A percentile compares a stretch with the other conserved stretches of the same genome.
These are phyloP conservation scores for Thymelicus acteon DNA, from an alignment of 2,888 invertebrate species.

Conservation along the genomic window DNA sequence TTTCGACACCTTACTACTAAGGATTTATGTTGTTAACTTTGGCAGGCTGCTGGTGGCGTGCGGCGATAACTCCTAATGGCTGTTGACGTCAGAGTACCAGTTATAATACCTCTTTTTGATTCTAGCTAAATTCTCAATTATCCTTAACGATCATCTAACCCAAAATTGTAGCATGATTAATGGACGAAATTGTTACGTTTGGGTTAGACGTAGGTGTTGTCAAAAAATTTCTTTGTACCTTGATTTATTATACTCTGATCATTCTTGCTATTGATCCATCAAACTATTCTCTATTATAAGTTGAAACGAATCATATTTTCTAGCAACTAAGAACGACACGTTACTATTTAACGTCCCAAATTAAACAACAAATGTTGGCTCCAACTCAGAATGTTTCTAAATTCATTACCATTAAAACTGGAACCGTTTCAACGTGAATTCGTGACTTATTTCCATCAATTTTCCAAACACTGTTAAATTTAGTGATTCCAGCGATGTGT, in stretches of 20 bases:
- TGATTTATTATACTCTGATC: slow-evolving; percentile 18
- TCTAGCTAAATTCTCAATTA: slow-evolving; percentile 14
- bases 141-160: slow-evolving; percentile 15
- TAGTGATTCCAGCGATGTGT: slow-evolving; percentile 35
- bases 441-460: slow-evolving; percentile 42
- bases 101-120: slow-evolving; percentile 15
- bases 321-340: background rate
- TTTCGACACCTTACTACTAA: slow-evolving; percentile 62
- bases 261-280: slow-evolving; percentile 14
- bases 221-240: slow-evolving; percentile 21
- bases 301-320: slow-evolving; percentile 6
- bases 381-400: slow-evolving; percentile 17
- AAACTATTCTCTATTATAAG: slow-evolving; percentile 10
- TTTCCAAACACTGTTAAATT: slow-evolving; percentile 36
- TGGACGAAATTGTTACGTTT: slow-evolving; percentile 25
- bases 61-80: slow-evolving; percentile 38
- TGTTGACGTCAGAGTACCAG: slow-evolving; percentile 15
- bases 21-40: slow-evolving; percentile 62
- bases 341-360: slow-evolving; percentile 3
- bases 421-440: slow-evolving; percentile 26
- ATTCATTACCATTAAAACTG: slow-evolving; percentile 19
- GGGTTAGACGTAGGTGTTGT: slow-evolving; percentile 4
- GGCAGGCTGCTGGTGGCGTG: slow-evolving; percentile 46
- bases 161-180: slow-evolving; percentile 24
- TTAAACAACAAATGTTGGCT: slow-evolving; percentile 13